Base-by-base conservation (phyloP, 2,113 vertebrate species). In the Notothenia rossii region DNA sequence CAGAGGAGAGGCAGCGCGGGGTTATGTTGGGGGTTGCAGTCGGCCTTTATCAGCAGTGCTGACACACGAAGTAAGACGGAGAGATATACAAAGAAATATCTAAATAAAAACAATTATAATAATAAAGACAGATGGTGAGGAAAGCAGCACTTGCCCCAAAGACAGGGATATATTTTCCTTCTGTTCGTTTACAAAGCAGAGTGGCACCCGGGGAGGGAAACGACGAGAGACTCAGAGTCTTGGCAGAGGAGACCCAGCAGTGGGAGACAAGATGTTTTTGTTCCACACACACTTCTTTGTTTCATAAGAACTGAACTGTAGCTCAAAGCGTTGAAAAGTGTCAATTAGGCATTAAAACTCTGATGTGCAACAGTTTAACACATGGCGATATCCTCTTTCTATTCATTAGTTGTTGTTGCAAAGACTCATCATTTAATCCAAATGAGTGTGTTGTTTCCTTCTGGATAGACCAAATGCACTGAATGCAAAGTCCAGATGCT, bases 91-190 rank as follows among this genome's bases (percentile, higher is more conserved):
- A 51, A 56, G 40, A 33, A 36, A 29, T 25, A 81, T 60, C 1
- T 29, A 45, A 40, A 45, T 17, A 29, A 36, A 55, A 7, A 22
- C 36, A 40, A 8, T 6, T 7, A 40, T 40, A 40, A 40, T 40
- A 22, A 60, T 22, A 49, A 17, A 77, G 60, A 66, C 53, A 81
- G 74, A 83, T 50, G 74, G 64, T 79, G 49, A 58, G 40, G 18
- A 75, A 33, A 79, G 48, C 54, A 75, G 60, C 46, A 36, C 70
- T 58, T 79, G 61, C 66, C 68, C 75, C 75, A 82, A 77, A 76
- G 54, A 86, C 75, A 79, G 48, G 81, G 54, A 87, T 68, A 75
- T 51, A 48, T 85, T 87, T 75, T 86, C 72, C 65, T 72, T 81
- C 64, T 77, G 78, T 75, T 81, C 5, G 12, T 14, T 51, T 51